These are phyloP conservation scores for Mylabris phalerata DNA, from an alignment of 1,140 invertebrate species.

Conservation along the genomic window DNA sequence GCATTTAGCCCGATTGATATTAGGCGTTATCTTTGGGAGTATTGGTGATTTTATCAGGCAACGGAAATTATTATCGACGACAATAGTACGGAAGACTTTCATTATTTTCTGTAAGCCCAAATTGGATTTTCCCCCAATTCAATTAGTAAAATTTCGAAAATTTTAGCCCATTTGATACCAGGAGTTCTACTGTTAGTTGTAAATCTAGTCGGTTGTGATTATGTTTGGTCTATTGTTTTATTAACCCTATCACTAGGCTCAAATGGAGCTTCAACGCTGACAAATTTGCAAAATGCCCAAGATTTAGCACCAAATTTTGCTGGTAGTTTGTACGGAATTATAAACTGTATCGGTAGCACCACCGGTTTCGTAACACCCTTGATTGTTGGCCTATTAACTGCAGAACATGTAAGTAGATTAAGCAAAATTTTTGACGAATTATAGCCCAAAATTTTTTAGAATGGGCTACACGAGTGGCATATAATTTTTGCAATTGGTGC, in stretches of 20 bases:
- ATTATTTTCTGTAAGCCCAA: constrained; percentile 12
- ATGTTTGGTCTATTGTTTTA: constrained; percentile 53
- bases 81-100: constrained; percentile 13
- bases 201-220: constrained; percentile 61
- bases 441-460: constrained; percentile 36
- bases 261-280: constrained; percentile 76
- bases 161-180: constrained; percentile 61
- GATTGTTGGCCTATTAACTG: constrained; percentile 60
- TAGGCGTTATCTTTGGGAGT: constrained; percentile 60
- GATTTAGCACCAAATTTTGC: constrained; percentile 78
- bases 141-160: constrained; percentile 8
- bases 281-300: constrained; percentile 77
- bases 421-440: not conserved
- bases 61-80: constrained; percentile 5
- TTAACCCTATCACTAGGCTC: constrained; percentile 69
- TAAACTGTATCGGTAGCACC: constrained; percentile 65
- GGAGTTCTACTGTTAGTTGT: constrained; percentile 57
- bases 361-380: constrained; percentile 67
- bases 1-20: constrained; percentile 55
- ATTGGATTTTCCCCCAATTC: not conserved
- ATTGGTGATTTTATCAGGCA: constrained; percentile 56
- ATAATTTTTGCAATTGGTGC: constrained; percentile 52
- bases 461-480: constrained; percentile 52
- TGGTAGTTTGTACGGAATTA: constrained; percentile 66
- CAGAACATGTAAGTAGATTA: constrained; percentile 49